Evolutionary conservation across 2,888 invertebrate species (phyloP).

Genomic region (Maniola hyperantus): DNA sequence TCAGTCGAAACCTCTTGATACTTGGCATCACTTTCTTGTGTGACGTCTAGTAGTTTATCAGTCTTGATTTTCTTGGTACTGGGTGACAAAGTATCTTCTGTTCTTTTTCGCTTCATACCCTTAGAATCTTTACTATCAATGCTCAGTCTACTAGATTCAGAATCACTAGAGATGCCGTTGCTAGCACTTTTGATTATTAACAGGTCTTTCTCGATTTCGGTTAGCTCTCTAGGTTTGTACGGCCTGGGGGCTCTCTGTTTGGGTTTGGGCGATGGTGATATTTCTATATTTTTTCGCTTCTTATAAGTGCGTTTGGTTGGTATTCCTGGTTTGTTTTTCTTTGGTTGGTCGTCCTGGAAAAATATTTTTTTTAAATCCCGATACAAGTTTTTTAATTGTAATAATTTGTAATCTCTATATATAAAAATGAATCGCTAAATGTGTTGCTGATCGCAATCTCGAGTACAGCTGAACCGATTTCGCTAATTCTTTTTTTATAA

Average conservation of each 20-base stretch:
- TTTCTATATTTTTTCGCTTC: conserved; percentile 60
- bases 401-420: no score
- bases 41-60: conserved; percentile 22
- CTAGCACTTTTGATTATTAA: conserved; percentile 71
- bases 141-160: conserved; percentile 53
- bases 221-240: conserved; percentile 63
- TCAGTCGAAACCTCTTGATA: neutral
- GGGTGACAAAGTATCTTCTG: conserved; percentile 45
- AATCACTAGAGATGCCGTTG: conserved; percentile 60
- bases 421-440: no score
- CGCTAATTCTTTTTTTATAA: no score
- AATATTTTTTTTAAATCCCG: no score
- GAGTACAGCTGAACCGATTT: no score
- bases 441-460: no score
- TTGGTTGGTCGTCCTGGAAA: conserved; percentile 65
- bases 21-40: neutral
- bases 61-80: conserved; percentile 45
- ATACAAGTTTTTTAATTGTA: no score
- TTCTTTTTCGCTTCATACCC: conserved; percentile 58
- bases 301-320: conserved; percentile 62
- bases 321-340: conserved; percentile 53
- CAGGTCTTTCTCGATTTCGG: conserved; percentile 73
- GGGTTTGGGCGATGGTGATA: conserved; percentile 59
- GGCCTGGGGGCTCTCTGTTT: conserved; percentile 59
- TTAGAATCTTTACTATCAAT: conserved; percentile 51